Base-by-base conservation (phyloP, 2,888 invertebrate genomes). In the Andricus curvator region DNA sequence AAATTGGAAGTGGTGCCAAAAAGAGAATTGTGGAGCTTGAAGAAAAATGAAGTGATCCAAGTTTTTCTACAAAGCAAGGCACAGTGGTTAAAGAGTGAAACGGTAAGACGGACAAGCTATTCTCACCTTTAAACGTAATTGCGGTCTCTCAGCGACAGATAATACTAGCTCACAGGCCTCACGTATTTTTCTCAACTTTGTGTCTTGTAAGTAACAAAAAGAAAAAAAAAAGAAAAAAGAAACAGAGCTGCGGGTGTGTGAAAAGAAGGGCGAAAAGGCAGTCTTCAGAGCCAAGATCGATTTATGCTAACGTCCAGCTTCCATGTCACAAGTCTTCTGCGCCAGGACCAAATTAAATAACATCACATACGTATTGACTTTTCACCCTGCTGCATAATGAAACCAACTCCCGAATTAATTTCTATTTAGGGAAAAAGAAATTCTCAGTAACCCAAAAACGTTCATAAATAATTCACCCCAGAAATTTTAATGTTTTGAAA, bases 121-220 rank as follows among this genome's bases (percentile, higher is more conserved):
- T 60, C 70, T 56, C 64, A 66, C 68, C 77, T 84, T 44, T 76
- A 80, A 82, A 77, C 80, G 78, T 85, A 82, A 85, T 84, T 85
- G 82, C 81, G 80, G 77, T 60, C 82, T 81, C 81, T 81, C 81
- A 78, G 68, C 79, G 51, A 81, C 70, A 80, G 80, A 83, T 82
- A 81, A 82, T 78, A 41, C 77, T 65, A 70, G n/a, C 37, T 66
- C 66, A 33, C n/a, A 22, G n/a, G n/a, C 29, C 9, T 41, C 22
- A 33, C 17, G 66, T 37, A 66, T n/a, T 37, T 33, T 41, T 44
- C n/a, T 67, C 41, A 60, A 60, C 11, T 9, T 67, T 22, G 67
- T 67, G 67, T 44, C 8, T 22, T 44, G 41, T 44, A 22, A 22
- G 67, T 41, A 44, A 44, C 22, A 22, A 44, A 41, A 67, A 22